Evolutionary conservation across 1,140 invertebrate genomes (phyloP).

Genomic region (Hesperophylax magnus): DNA sequence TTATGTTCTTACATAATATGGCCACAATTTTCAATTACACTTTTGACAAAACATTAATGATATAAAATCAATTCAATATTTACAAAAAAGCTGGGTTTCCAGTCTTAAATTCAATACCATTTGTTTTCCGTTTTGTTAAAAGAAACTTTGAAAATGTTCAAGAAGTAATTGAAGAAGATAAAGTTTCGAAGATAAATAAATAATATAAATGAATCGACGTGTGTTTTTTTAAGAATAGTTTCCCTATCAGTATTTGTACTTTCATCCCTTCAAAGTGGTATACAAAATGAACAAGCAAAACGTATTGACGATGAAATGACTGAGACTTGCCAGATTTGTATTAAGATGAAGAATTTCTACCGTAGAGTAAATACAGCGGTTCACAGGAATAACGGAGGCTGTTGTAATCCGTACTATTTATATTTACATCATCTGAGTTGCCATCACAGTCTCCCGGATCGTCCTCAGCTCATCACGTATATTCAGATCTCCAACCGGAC

Average conservation of each 20-base stretch:
- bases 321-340: constrained; percentile 5
- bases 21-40: constrained; percentile 48
- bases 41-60: constrained; percentile 38
- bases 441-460: constrained; percentile 29
- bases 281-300: constrained; percentile 34
- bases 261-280: constrained; percentile 44
- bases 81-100: constrained; percentile 47
- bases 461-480: constrained; percentile 57
- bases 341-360: constrained; percentile 39
- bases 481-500: constrained; percentile 57
- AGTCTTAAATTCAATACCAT: constrained; percentile 50
- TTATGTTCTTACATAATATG: constrained; percentile 50
- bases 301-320: constrained; percentile 33
- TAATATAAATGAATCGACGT: constrained; percentile 27
- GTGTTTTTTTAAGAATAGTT: constrained; percentile 45
- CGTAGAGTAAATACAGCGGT: constrained; percentile 49
- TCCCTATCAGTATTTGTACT: constrained; percentile 57
- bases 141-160: constrained; percentile 39
- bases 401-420: constrained; percentile 50
- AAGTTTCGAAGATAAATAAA: constrained; percentile 41
- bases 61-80: constrained; percentile 49
- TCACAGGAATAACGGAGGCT: constrained; percentile 51
- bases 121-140: constrained; percentile 40
- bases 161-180: constrained; percentile 32
- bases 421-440: constrained; percentile 51